phyloP scores from a whole-genome alignment of 2,888 invertebrate genomes.

The Catocala nupta region DNA sequence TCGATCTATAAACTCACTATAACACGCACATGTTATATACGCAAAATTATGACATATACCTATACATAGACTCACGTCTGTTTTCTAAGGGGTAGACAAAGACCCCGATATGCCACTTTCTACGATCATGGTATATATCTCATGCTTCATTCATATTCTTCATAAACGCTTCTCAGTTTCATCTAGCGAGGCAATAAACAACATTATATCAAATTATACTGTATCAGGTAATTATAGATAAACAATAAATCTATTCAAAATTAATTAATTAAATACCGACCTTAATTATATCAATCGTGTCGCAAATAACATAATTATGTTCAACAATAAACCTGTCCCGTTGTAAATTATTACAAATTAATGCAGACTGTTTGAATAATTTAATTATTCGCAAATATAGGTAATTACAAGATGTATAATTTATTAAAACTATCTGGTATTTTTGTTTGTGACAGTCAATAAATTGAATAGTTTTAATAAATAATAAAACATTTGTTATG shows the following conservation, averaged over 20 bases:
- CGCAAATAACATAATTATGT: slow-evolving; percentile 18
- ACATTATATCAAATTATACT: too few species aligned
- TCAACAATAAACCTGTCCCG: slow-evolving; percentile 33
- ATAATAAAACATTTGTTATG: not conserved
- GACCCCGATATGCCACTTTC: too few species aligned
- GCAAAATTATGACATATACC: too few species aligned
- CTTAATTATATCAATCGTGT: slow-evolving; percentile 15
- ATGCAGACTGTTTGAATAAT: slow-evolving; percentile 42
- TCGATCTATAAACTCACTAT: too few species aligned
- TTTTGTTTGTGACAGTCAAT: slow-evolving; percentile 20
- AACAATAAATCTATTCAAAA: slow-evolving; percentile 26
- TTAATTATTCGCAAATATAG: slow-evolving; percentile 29
- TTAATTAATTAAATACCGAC: slow-evolving; percentile 32
- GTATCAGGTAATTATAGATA: not conserved
- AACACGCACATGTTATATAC: too few species aligned
- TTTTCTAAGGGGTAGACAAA: too few species aligned
- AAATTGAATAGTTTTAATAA: slow-evolving; percentile 15
- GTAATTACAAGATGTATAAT: slow-evolving; percentile 22
- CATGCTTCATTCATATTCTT: too few species aligned
- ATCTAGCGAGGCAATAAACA: too few species aligned
- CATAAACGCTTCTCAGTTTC: too few species aligned
- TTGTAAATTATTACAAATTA: slow-evolving; percentile 40
- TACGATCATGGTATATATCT: too few species aligned
- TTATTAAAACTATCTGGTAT: slow-evolving; percentile 29
- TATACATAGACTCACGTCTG: too few species aligned